Evolutionary conservation across 2,797 vertebrate species (phyloP), one percentile per base, ranked within the genome.

Genomic region (Cephalopachus bancanus): DNA sequence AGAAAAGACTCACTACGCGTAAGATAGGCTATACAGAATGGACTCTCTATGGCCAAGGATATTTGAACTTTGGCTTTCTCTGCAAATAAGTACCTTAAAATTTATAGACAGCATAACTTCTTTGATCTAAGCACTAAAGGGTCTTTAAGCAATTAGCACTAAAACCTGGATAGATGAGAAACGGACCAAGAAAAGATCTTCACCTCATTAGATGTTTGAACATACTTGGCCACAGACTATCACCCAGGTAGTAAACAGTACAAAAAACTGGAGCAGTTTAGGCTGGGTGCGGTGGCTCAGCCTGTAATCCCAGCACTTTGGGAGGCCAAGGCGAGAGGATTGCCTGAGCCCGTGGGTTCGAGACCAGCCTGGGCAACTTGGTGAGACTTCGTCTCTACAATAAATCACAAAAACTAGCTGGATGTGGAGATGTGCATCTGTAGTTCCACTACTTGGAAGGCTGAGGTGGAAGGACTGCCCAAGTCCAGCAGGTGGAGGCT

Each of bases 241-340:
- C 67, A 95, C 19, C 83, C 37, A 91, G 22, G 26, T 28, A 92
- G 28, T 71, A 78, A 95, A 89, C 49, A 80, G 55, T 84, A 28
- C 91, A 92, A 90, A 44, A 44, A 44, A 44, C 44, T 44, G 44
- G 44, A 44, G 44, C 44, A 44, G 44, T 44, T 7, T 44, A 44
- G 44, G 44, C 44, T 44, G 6, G 44, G 44, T 44, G 44, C 44
- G 4, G 44, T 44, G 44, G 44, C 44, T 44, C 44, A 44, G 44
- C 44, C 44, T 44, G 44, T 5, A 44, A 44, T 44, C 44, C 44
- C 44, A 44, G 44, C 44, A 44, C 44, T 44, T 44, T 44, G 44
- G 44, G 44, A 44, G 44, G 44, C 6, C 44, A 4, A 44, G 44
- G 44, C 4, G 6, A 44, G 44, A 44, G 44, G 44, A 44, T 5